These are phyloP conservation scores for Orthosia gracilis DNA, from an alignment of 2,888 invertebrate species.

Conservation along the genomic window DNA sequence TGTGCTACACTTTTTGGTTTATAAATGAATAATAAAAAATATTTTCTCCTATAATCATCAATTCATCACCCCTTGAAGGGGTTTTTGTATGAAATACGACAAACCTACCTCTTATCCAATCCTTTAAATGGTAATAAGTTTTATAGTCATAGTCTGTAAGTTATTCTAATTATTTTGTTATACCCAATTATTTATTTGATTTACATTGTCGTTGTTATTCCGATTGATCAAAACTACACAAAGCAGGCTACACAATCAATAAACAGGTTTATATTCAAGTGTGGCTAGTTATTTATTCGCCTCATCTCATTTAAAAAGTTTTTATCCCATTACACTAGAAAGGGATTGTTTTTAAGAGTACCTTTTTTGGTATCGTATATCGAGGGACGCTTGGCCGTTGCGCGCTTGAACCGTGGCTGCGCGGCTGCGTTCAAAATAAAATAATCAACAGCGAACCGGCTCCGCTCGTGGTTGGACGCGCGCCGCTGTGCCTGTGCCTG, in stretches of 20 bases:
- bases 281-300: slow-evolving; percentile 60
- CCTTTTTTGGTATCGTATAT: slow-evolving; percentile 74
- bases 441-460: slow-evolving; percentile 88
- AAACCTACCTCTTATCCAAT: background rate
- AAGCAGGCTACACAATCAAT: slow-evolving; percentile 46
- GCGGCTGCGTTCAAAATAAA: slow-evolving; percentile 83
- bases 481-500: slow-evolving; percentile 66
- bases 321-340: slow-evolving; percentile 66
- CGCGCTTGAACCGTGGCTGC: slow-evolving; percentile 69
- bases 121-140: background rate
- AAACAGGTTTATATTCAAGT: slow-evolving; percentile 60
- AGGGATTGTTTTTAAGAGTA: slow-evolving; percentile 70
- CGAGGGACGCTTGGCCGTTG: slow-evolving; percentile 71
- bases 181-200: slow-evolving; percentile 9
- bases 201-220: slow-evolving; percentile 10
- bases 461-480: slow-evolving; percentile 85
- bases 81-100: background rate
- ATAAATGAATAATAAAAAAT: no score
- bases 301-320: slow-evolving; percentile 58
- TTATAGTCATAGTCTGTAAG: background rate
- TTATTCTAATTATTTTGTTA: slow-evolving; percentile 10
- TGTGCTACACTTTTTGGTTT: background rate
- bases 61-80: background rate
- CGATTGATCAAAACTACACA: slow-evolving; percentile 16
- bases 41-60: no score